Base-by-base conservation (phyloP, 2,888 invertebrate genomes). In the Ophioninae sp. region DNA sequence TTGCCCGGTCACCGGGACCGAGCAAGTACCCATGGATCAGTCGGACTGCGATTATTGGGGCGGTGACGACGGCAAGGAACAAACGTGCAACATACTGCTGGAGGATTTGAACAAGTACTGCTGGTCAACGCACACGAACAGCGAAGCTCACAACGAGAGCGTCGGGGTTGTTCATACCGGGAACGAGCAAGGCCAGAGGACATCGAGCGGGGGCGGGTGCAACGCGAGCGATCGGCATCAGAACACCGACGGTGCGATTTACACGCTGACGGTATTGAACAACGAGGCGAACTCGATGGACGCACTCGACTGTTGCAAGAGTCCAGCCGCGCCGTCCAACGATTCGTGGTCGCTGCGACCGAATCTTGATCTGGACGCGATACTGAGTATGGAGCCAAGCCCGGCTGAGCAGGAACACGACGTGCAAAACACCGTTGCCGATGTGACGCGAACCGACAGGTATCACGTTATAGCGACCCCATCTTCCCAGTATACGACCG, bases 81-180 rank as follows among this genome's bases (percentile, higher is more conserved):
- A 92, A 67, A 90, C 92, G 3, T 91, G 91, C 82, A 91, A 90
- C 85, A 92, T 92, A 71, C 87, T 97, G 90, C 94, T 97, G 89
- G 97, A 97, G 92, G 97, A 97, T 93, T 94, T 97, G 89, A 97
- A 97, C 93, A 97, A 97, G 92, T 97, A 96, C 92, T 97, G 96
- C 91, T 97, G 97, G 97, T 90, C 92, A 81, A 87, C 91, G 0
- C 90, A 90, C 61, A 87, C 91, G 0, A 90, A 89, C 69, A 95
- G 94, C 86, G 95, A 95, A 90, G 95, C 95, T 87, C 94, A 95
- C 74, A 94, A 94, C 71, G 94, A 94, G 77, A 87, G 85, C 92
- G 94, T 90, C 87, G 94, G 88, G 90, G 94, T 89, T 88, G 94
- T 90, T 88, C 94, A 85, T n/a, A 86, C 87, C 39, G 93, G 94